These are phyloP conservation scores for Sthenelais limicola DNA, from an alignment of 2,888 invertebrate genomes.

Conservation along the genomic window DNA sequence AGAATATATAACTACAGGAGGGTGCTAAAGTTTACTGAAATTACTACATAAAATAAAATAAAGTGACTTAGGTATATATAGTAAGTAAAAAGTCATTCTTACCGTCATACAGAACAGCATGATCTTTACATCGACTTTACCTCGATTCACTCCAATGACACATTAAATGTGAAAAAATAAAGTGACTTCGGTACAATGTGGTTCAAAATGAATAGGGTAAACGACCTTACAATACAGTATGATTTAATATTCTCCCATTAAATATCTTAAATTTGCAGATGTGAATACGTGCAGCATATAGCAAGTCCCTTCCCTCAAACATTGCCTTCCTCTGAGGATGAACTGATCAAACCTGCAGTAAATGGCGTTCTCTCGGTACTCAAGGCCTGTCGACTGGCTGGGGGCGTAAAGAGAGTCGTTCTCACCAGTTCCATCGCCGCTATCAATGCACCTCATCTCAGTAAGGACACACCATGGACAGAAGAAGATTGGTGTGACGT, in stretches of 20 bases:
- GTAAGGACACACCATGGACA: slow-evolving; percentile 9
- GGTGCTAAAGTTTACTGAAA: too few species aligned
- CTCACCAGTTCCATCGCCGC: slow-evolving; percentile 75
- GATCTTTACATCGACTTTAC: too few species aligned
- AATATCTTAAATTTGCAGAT: too few species aligned
- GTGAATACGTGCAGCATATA: slow-evolving; percentile 73
- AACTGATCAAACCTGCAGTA: slow-evolving; percentile 73
- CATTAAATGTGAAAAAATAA: too few species aligned
- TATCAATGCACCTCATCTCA: slow-evolving; percentile 51
- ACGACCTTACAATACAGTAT: not conserved
- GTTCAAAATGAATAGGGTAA: too few species aligned
- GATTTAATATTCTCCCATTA: slow-evolving; percentile 65
- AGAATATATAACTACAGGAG: too few species aligned
- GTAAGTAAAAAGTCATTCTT: too few species aligned
- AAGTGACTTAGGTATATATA: too few species aligned
- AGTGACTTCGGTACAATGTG: too few species aligned
- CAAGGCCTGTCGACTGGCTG: slow-evolving; percentile 72
- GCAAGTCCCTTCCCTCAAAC: slow-evolving; percentile 72
- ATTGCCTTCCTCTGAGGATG: slow-evolving; percentile 69
- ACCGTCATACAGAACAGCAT: too few species aligned
- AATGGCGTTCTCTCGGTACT: slow-evolving; percentile 74
- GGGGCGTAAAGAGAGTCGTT: slow-evolving; percentile 74
- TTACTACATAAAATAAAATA: too few species aligned
- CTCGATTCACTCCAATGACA: too few species aligned
- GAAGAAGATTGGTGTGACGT: slow-evolving; percentile 46